Conservation (phyloP, 2,113 vertebrate species). For the Microtus oregoni region DNA sequence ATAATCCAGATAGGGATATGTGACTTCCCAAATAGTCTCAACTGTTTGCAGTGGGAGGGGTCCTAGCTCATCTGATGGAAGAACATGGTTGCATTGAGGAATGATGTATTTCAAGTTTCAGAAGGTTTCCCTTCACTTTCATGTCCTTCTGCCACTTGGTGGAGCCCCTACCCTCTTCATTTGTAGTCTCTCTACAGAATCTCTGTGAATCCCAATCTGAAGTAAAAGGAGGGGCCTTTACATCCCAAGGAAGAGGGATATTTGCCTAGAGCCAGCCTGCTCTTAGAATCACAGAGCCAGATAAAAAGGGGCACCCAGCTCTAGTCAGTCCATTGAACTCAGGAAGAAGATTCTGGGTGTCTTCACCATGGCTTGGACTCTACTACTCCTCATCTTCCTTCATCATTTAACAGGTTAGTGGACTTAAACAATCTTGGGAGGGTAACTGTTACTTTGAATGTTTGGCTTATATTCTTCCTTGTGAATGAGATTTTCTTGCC, state of each 20-base stretch:
- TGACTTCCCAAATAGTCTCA: background rate
- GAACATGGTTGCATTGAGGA: background rate
- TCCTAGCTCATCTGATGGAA: background rate
- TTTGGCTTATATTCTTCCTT: background rate
- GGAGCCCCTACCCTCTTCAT: background rate
- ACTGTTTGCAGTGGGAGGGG: background rate
- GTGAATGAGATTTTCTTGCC: too few relatives aligned
- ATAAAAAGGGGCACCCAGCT: background rate
- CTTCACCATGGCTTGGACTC: background rate
- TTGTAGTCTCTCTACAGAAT: background rate
- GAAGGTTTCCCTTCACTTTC: background rate
- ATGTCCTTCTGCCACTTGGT: background rate
- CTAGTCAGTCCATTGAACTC: background rate
- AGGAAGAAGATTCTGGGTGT: background rate
- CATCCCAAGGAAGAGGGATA: background rate
- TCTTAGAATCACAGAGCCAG: background rate
- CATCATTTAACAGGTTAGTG: background rate
- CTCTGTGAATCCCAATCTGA: background rate
- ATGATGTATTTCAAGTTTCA: background rate
- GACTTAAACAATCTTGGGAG: rapidly evolving
- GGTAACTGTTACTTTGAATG: background rate
- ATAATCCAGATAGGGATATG: background rate
- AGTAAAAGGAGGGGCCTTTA: background rate
- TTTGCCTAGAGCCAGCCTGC: background rate
- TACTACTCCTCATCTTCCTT: background rate